phyloP scores from a whole-genome alignment of 53 echinoderm and acorn worm species.

The Luidia sarsii region DNA sequence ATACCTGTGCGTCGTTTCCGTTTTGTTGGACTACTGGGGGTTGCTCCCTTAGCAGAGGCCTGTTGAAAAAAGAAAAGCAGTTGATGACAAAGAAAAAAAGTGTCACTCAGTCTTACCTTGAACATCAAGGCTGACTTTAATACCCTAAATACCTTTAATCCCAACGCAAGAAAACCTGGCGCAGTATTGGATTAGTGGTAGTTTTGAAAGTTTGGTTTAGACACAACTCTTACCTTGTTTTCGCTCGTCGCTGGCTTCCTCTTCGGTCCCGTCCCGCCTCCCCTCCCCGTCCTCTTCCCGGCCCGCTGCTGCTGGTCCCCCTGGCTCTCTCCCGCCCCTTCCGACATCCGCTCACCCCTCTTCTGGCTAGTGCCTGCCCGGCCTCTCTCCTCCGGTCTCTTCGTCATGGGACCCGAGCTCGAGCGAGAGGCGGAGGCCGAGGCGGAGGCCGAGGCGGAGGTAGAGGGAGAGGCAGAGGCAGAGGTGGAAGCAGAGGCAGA shows the following conservation, averaged over 20 bases:
- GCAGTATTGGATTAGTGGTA: too few species aligned
- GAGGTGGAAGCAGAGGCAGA: too few species aligned
- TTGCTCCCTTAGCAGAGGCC: neutral
- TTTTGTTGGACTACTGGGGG: neutral
- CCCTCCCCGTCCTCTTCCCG: slow-evolving; percentile 8
- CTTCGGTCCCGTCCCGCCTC: neutral
- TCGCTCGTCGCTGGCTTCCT: neutral
- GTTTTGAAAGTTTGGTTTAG: too few species aligned
- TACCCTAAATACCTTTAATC: too few species aligned
- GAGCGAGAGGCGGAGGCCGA: slow-evolving; percentile 1
- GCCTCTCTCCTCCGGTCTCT: neutral
- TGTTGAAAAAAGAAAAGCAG: neutral
- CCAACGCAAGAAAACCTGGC: too few species aligned
- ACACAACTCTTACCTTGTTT: too few species aligned
- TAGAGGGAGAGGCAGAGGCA: too few species aligned
- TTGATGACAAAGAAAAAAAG: neutral
- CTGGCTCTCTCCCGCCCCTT: neutral
- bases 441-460: too few species aligned
- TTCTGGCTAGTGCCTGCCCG: neutral
- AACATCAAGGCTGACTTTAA: too few species aligned
- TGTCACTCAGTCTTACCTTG: neutral
- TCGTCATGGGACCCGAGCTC: neutral
- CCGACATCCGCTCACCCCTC: neutral
- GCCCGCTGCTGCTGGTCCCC: neutral
- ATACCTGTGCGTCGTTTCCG: slow-evolving; percentile 3